Conservation (phyloP, 2,888 invertebrate genomes). For the Sinohyriopsis cumingii region DNA sequence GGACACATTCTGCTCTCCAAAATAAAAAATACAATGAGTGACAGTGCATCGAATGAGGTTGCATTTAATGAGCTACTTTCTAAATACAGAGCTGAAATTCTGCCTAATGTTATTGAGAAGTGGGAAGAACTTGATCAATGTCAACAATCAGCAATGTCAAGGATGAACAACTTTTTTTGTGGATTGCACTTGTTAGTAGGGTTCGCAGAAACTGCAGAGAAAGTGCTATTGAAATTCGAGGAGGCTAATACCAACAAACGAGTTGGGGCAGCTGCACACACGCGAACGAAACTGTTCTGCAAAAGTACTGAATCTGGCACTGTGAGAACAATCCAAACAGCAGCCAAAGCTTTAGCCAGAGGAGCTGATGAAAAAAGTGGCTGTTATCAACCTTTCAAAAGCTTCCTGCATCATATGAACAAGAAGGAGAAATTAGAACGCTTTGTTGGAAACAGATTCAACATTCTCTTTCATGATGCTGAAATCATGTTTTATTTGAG, state of each 20-base stretch:
- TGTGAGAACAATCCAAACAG: not conserved
- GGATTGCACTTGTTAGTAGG: conserved; percentile 7
- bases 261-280: conserved; percentile 2
- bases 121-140: conserved; percentile 7
- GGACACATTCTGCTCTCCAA: not conserved
- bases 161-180: conserved; percentile 12
- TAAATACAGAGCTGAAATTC: conserved; percentile 2
- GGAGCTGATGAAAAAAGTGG: conserved; percentile 6
- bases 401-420: conserved; percentile 4
- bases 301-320: conserved; percentile 1
- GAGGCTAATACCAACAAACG: not conserved
- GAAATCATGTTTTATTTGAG: too few relatives aligned
- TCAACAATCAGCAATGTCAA: conserved; percentile 4
- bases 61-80: conserved; percentile 6
- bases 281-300: not conserved
- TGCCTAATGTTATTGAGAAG: conserved; percentile 6
- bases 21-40: conserved; percentile 14
- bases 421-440: not conserved
- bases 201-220: conserved; percentile 11
- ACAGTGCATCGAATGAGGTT: conserved; percentile 10
- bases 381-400: conserved; percentile 2
- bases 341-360: conserved; percentile 6
- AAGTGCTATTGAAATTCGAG: conserved; percentile 3
- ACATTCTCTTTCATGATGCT: too few relatives aligned
- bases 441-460: too few relatives aligned